These are phyloP conservation scores for Micoletzkya japonica DNA, from an alignment of 2,888 invertebrate genomes.

Conservation along the genomic window DNA sequence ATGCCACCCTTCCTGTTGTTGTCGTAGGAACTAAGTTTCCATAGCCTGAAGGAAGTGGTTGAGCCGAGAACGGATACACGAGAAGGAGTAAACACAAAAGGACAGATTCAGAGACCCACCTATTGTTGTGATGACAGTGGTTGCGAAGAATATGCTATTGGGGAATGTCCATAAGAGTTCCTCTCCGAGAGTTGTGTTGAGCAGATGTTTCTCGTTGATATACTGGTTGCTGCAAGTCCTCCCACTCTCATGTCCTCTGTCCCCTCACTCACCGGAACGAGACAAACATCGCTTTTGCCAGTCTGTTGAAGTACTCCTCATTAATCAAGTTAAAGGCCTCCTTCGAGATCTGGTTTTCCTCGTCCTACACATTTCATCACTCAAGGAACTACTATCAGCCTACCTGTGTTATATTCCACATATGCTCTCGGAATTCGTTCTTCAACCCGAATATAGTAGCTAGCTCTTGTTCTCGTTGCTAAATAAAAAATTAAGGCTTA, in stretches of 20 bases:
- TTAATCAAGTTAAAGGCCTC: conserved; percentile 61
- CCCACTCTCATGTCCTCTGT: conserved; percentile 22
- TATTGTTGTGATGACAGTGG: conserved; percentile 64
- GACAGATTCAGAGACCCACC: conserved; percentile 38
- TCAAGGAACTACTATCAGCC: background rate
- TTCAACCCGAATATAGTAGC: conserved; percentile 54
- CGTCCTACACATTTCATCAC: conserved; percentile 34
- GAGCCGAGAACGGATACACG: too few species aligned
- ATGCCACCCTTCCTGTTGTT: conserved; percentile 55
- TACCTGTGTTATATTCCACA: conserved; percentile 62
- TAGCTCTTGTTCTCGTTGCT: conserved; percentile 57
- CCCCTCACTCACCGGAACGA: conserved; percentile 24
- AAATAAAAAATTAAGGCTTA: conserved; percentile 21
- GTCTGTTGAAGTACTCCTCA: conserved; percentile 33
- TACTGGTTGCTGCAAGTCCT: conserved; percentile 60
- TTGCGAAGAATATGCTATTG: conserved; percentile 63
- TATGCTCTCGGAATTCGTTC: conserved; percentile 60
- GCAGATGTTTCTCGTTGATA: conserved; percentile 59
- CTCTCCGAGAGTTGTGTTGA: conserved; percentile 56
- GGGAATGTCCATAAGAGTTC: conserved; percentile 62
- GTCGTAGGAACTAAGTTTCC: conserved; percentile 60
- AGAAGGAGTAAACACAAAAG: background rate
- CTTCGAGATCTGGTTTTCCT: conserved; percentile 56
- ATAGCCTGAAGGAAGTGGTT: conserved; percentile 51
- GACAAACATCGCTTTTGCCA: conserved; percentile 22